Base-by-base conservation (phyloP, 2,797 vertebrate species). In the Eidolon dupreanum region DNA sequence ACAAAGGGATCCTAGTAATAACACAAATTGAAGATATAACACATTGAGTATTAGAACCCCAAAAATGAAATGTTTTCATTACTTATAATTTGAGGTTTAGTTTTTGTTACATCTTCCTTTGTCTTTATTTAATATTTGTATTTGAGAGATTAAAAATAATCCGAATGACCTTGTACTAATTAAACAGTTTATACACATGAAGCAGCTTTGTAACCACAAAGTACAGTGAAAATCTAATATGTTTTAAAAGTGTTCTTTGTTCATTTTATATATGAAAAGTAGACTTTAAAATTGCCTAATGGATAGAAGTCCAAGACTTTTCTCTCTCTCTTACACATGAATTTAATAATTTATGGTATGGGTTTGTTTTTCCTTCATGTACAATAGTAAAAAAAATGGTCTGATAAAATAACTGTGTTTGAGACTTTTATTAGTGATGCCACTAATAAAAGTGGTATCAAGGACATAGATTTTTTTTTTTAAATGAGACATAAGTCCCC, bases 361-460 rank as follows among this genome's bases (percentile, higher is more conserved):
- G 16, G 53, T 96, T 94, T 95, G 53, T 85, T 97, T 97, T 96
- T 94, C 65, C 55, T 97, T 97, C 70, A 94, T 19, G 81, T 28
- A 82, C 22, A 85, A 12, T 73, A 93, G 77, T 97, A 93, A 96
- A 95, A 95, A 77, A 46, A 55, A 8, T 55, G 43, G 9, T 81
- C 31, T 93, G 81, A 92, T 95, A 93, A 97, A 97, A 86, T 87
- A 98, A 81, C 46, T 74, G 74, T 2, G 6, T 49, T 89, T 15
- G 49, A 82, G 22, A 0, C 43, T 95, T 97, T 96, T 88, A 92
- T 95, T 92, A 74, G 71, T 33, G 51, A 82, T 38, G 41, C 65
- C 31, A 55, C 33, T 33, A 33, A 33, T 33, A 33, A 33, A 33
- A 33, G 33, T 33, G 33, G 33, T 41, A 65, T 3, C 2, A 33